These are phyloP conservation scores for Furcifer pardalis DNA, from an alignment of 2,797 vertebrate species.

Conservation along the genomic window DNA sequence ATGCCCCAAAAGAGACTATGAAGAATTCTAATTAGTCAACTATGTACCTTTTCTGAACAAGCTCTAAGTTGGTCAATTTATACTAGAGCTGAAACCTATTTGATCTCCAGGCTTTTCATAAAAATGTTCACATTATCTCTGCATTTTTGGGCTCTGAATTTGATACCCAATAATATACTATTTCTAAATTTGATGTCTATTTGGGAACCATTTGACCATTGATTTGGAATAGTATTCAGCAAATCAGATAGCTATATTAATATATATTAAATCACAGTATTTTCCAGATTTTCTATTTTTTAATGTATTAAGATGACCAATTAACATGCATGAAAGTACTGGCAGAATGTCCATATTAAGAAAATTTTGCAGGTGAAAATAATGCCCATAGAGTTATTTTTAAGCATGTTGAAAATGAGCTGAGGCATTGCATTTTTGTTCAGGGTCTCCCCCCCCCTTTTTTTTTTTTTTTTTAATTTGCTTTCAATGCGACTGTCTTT, in stretches of 20 bases:
- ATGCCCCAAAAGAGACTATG: no score
- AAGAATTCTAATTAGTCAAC: no score
- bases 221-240: not conserved
- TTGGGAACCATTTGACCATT: not conserved
- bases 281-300: not conserved
- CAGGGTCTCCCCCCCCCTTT: not conserved
- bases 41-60: no score
- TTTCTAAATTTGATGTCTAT: not conserved
- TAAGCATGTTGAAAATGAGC: slow-evolving; percentile 8
- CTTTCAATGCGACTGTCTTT: slow-evolving; percentile 14
- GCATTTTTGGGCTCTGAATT: not conserved
- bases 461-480: slow-evolving; percentile 17
- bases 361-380: not conserved
- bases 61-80: not conserved
- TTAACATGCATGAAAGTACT: not conserved
- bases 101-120: not conserved
- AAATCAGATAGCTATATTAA: not conserved
- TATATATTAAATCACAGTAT: not conserved
- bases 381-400: not conserved
- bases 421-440: not conserved
- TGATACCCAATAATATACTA: not conserved
- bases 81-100: not conserved
- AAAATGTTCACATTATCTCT: not conserved
- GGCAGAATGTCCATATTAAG: slow-evolving; percentile 26
- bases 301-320: not conserved